A percentile compares a stretch with the other conserved stretches of the same genome.
Conservation (phyloP, 2,113 vertebrate genomes). For the Rhombomys opimus region DNA sequence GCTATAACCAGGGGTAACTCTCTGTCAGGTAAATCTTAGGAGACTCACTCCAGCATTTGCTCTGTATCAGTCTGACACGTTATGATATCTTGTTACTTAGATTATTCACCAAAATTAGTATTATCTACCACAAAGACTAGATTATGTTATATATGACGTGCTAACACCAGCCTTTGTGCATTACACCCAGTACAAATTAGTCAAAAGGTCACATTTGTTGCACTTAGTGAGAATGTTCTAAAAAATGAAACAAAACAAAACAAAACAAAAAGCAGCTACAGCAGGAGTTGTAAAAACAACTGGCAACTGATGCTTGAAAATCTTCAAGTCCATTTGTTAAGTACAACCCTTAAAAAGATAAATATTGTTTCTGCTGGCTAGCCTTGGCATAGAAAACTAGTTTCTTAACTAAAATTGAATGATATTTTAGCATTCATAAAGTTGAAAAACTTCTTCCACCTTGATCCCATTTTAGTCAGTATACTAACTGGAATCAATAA, state of each 20-base stretch:
- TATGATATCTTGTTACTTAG: background rate
- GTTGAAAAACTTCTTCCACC: background rate
- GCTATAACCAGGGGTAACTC: background rate
- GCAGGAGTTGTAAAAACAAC: background rate
- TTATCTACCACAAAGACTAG: background rate
- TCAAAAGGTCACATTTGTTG: background rate
- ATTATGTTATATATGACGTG: background rate
- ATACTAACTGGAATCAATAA: conserved; percentile 25
- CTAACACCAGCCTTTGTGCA: background rate
- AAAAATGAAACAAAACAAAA: background rate
- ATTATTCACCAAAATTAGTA: background rate
- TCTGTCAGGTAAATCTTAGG: background rate
- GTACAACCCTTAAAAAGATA: background rate
- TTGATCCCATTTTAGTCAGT: conserved; percentile 25
- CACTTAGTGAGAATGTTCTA: background rate
- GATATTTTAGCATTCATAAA: conserved; percentile 13
- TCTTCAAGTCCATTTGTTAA: background rate
- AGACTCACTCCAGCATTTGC: background rate
- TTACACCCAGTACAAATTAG: background rate
- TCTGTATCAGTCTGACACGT: background rate
- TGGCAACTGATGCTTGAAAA: background rate
- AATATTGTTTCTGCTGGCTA: conserved; percentile 42
- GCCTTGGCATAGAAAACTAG: background rate
- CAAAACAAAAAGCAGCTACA: background rate
- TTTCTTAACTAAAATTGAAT: conserved; percentile 47